Base-by-base conservation (phyloP, 2,888 invertebrate species). In the Caenorhabditis sulstoni region DNA sequence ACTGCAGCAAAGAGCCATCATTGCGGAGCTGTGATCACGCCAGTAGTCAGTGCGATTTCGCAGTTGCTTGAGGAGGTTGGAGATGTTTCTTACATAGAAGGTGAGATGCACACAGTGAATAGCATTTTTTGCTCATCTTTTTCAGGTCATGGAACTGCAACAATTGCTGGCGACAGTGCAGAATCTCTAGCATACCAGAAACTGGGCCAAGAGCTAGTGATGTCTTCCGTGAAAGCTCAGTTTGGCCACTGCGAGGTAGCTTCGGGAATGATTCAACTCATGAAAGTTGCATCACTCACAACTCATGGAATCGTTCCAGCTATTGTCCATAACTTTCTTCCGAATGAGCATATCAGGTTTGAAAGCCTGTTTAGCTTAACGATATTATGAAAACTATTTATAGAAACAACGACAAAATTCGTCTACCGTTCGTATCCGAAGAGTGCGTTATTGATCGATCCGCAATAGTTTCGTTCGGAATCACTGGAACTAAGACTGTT, bases 211-310 rank as follows among this genome's bases (percentile, higher is more conserved):
- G 78, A 82, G 16, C 7, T 82, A 0, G 57, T 81, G 11, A 78
- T 80, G 75, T 74, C 82, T n/a, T 82, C 83, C 0, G 70, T 81
- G 18, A 85, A 85, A 49, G 82, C 81, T 1, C 77, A 76, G 37
- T 75, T 85, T 14, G 84, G 84, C 7, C 84, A 85, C 59, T 77
- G 80, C 37, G 84, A 85, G 49, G 84, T 81, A 0, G 80, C 84
- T 1, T 85, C 84, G 3, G 84, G 84, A 9, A 20, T 85, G 29
- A 66, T 81, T 11, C 85, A 85, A 23, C 52, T 83, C 0, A 75
- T 81, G 45, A 82, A 81, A 50, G 82, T 82, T 0, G 65, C 76
- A 1, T 53, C 59, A 3, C 23, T 81, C 16, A 68, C 79, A 14
- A 66, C 68, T 9, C 20, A 74, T 14, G 70, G 70, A 44, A 59